Evolutionary conservation across 2,888 invertebrate species (phyloP).

Genomic region (Parapristionchus giblindavisi): DNA sequence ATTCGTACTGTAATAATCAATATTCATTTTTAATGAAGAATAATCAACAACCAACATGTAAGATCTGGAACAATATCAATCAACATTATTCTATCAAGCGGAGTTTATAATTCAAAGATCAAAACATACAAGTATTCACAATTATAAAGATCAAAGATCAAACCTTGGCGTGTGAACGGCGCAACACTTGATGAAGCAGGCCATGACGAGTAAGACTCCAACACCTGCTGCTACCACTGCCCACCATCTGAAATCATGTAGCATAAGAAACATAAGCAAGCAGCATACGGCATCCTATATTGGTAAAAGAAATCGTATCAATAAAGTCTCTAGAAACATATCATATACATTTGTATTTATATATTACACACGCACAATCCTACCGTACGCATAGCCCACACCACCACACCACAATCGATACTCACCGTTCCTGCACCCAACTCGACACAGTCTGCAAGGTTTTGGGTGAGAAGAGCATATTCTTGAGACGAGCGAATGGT

Average conservation of each 20-base stretch:
- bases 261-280: too few relatives aligned
- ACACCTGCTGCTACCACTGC: conserved; percentile 90
- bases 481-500: conserved; percentile 93
- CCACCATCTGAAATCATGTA: conserved; percentile 80
- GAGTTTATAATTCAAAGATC: not conserved
- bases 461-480: conserved; percentile 88
- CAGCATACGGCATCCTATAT: too few relatives aligned
- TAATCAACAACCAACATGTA: not conserved
- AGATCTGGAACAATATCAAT: not conserved
- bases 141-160: not conserved
- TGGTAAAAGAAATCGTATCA: too few relatives aligned
- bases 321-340: too few relatives aligned
- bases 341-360: too few relatives aligned
- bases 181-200: conserved; percentile 97
- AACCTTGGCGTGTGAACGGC: conserved; percentile 96
- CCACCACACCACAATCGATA: not conserved
- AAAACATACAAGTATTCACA: not conserved
- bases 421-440: conserved; percentile 39
- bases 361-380: too few relatives aligned
- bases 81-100: not conserved
- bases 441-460: conserved; percentile 81
- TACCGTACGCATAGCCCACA: not conserved
- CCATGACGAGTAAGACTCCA: conserved; percentile 92
- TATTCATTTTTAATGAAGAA: too few relatives aligned
- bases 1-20: conserved; percentile 35